These are phyloP conservation scores for Carassius carassius DNA, from an alignment of 2,113 vertebrate genomes.

Conservation along the genomic window DNA sequence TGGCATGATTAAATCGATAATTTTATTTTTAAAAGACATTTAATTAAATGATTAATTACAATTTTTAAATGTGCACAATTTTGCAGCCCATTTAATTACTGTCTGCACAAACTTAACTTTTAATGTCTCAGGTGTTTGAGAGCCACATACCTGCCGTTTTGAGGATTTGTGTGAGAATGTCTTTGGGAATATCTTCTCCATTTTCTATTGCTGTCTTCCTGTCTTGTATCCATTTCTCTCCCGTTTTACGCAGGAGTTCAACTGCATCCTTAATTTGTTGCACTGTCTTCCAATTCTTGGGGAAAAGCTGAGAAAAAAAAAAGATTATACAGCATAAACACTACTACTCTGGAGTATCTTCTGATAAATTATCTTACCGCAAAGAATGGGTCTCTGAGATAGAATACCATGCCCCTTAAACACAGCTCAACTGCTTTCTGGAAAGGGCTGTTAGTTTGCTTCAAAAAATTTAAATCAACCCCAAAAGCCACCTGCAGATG, in stretches of 20 bases:
- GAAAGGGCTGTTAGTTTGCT: constrained; percentile 69
- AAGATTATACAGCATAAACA: not conserved
- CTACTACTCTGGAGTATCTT: not conserved
- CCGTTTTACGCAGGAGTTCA: constrained; percentile 79
- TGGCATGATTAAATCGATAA: too few relatives aligned
- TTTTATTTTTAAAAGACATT: too few relatives aligned
- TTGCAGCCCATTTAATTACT: too few relatives aligned
- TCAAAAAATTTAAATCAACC: constrained; percentile 81
- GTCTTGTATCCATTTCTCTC: constrained; percentile 78
- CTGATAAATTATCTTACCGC: constrained; percentile 62
- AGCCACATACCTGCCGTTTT: constrained; percentile 69
- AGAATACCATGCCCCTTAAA: constrained; percentile 76
- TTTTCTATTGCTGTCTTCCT: constrained; percentile 78
- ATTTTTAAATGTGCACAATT: too few relatives aligned
- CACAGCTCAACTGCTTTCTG: constrained; percentile 77
- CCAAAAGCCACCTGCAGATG: constrained; percentile 83
- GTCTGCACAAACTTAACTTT: too few relatives aligned
- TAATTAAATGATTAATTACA: too few relatives aligned
- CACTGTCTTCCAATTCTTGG: constrained; percentile 69
- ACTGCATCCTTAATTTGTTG: constrained; percentile 74
- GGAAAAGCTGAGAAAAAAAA: constrained; percentile 67
- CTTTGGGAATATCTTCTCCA: constrained; percentile 76
- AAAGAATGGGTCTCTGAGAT: constrained; percentile 63
- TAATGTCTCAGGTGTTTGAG: not conserved
- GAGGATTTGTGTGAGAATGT: constrained; percentile 90